Evolutionary conservation across 2,797 vertebrate genomes (phyloP), one percentile per base, ranked within the genome.

Genomic region (Taeniopygia guttata): DNA sequence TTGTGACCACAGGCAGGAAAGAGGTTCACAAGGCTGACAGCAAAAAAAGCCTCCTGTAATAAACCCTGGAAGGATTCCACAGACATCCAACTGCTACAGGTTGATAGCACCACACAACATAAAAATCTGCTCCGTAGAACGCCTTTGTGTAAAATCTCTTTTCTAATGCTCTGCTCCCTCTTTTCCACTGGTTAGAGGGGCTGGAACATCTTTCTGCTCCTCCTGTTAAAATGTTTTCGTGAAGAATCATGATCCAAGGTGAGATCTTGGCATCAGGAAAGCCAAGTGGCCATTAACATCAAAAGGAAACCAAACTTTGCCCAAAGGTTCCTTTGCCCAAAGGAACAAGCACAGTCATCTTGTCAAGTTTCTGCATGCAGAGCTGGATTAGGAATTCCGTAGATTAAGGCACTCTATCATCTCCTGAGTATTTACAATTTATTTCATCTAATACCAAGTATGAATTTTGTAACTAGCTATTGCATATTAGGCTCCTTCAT

Each of bases 391-490:
- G 79, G 40, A 11, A 20, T 40, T 87, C 79, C 2, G 20, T 72
- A 68, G 58, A 91, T 93, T 84, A 95, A 81, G 43, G 10, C 18
- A 36, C 73, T 86, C 82, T 62, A 86, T 88, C 76, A 75, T 89
- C 59, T 94, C 62, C 51, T 60, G 42, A 81, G 63, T 90, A 95
- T 86, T 84, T 94, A 84, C 46, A 76, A 52, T 90, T 96, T 95
- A 84, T 95, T 96, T 94, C 77, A 89, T 93, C 85, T 89, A 93
- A 92, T 56, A 95, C 80, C 91, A 92, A 95, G 78, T 45, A 78
- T 54, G 90, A 94, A 95, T 92, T 96, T 91, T 96, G 92, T 89
- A 95, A 94, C 86, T 81, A 87, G 66, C 87, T 95, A 70, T 64
- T 92, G 85, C 90, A 88, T 91, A 94, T 96, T 66, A 91, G 73